phyloP scores from a whole-genome alignment of 2,113 vertebrate genomes.

The Paratilapia polleni region DNA sequence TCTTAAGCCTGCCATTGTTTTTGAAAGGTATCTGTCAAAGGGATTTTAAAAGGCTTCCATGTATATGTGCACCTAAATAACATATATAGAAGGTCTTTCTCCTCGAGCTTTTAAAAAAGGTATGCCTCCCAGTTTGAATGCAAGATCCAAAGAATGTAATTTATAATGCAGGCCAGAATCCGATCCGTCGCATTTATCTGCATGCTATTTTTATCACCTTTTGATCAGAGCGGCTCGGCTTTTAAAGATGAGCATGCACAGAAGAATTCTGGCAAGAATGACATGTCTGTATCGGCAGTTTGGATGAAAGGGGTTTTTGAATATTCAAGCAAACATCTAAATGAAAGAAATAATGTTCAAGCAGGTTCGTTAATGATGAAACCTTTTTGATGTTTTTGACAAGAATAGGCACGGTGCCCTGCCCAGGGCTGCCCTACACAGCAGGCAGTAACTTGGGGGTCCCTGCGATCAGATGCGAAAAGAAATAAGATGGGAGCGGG shows the following conservation, averaged over 20 bases:
- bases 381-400: constrained; percentile 49
- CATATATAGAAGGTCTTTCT: not conserved
- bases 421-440: constrained; percentile 10
- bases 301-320: constrained; percentile 57
- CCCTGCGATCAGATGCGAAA: not conserved
- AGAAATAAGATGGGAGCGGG: not conserved
- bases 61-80: constrained; percentile 9
- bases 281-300: constrained; percentile 23
- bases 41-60: not conserved
- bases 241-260: constrained; percentile 19
- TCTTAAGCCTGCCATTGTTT: constrained; percentile 31
- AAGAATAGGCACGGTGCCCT: constrained; percentile 4
- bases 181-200: constrained; percentile 46
- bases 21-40: constrained; percentile 1
- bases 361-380: constrained; percentile 46
- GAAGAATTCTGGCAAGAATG: constrained; percentile 43
- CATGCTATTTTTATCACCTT: constrained; percentile 58
- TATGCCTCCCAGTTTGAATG: constrained; percentile 10
- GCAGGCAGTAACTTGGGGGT: not conserved
- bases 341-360: constrained; percentile 37
- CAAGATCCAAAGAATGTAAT: constrained; percentile 33
- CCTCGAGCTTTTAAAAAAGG: not conserved
- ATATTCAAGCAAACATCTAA: constrained; percentile 56
- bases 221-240: constrained; percentile 57
- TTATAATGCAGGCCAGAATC: constrained; percentile 43